Evolutionary conservation across 1,140 invertebrate genomes (phyloP).

Genomic region (Helicoverpa armigera): DNA sequence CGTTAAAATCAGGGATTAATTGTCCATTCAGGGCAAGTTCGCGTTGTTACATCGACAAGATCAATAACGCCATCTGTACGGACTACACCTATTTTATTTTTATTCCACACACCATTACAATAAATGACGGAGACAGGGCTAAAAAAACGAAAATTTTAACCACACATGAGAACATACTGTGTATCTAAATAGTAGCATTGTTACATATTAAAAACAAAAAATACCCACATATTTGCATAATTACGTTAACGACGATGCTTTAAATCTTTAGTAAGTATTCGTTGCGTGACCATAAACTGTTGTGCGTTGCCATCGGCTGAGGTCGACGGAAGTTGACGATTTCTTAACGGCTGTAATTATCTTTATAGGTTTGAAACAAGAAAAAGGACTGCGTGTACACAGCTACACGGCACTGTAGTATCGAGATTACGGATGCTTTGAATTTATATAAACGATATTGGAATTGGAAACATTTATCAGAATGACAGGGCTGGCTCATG

Average conservation of each 20-base stretch:
- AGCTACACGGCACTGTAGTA: background rate
- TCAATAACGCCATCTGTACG: slow-evolving; percentile 44
- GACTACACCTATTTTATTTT: slow-evolving; percentile 3
- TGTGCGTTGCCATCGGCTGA: slow-evolving; percentile 57
- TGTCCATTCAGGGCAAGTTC: slow-evolving; percentile 62
- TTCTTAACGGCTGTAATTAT: slow-evolving; percentile 72
- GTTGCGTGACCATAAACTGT: slow-evolving; percentile 68
- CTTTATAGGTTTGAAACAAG: slow-evolving; percentile 49
- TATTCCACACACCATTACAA: background rate
- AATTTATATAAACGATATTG: background rate
- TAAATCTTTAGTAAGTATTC: slow-evolving; percentile 27
- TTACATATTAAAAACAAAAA: too few relatives aligned
- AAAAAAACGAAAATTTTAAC: too few relatives aligned
- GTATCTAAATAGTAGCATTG: too few relatives aligned
- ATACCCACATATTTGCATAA: background rate
- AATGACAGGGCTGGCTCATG: too few relatives aligned
- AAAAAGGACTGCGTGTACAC: slow-evolving; percentile 40
- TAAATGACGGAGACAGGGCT: too few relatives aligned
- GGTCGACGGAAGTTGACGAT: slow-evolving; percentile 74
- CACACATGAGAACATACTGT: too few relatives aligned
- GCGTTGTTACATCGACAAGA: slow-evolving; percentile 37
- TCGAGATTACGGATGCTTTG: slow-evolving; percentile 1
- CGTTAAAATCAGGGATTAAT: slow-evolving; percentile 77
- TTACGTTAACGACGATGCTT: background rate
- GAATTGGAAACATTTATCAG: background rate